These are phyloP conservation scores for Mesoclemmys tuberculata DNA, from an alignment of 2,113 vertebrate genomes.

Conservation along the genomic window DNA sequence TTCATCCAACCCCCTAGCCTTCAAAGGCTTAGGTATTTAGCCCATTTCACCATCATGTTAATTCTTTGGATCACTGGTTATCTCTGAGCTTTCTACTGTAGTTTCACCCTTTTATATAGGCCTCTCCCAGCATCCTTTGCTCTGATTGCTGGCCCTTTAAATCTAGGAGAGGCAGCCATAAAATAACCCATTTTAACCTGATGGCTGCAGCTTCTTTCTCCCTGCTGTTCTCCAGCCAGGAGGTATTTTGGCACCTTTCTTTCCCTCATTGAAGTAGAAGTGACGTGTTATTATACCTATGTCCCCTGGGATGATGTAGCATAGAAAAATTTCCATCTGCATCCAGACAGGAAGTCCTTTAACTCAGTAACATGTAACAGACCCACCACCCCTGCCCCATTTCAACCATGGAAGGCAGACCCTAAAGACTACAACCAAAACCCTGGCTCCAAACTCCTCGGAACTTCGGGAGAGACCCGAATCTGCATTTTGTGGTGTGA, in stretches of 20 bases:
- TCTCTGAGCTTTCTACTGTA: not conserved
- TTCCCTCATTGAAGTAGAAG: not conserved
- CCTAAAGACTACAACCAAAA: not conserved
- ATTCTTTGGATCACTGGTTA: not conserved
- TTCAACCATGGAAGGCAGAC: not conserved
- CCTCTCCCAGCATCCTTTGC: not conserved
- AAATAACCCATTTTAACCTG: rapidly evolving
- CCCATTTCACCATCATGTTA: not conserved
- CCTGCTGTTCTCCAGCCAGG: not conserved
- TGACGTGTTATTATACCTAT: not conserved
- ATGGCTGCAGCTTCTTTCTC: not conserved
- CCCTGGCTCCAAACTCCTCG: not conserved
- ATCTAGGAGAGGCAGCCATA: not conserved
- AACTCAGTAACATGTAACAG: not conserved
- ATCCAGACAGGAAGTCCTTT: not conserved
- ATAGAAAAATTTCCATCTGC: not conserved
- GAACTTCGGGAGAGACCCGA: not conserved
- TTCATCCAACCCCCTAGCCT: rapidly evolving
- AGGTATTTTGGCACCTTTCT: not conserved
- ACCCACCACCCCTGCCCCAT: not conserved
- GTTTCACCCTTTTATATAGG: rapidly evolving
- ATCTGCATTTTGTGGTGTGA: not conserved
- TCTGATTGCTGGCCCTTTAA: rapidly evolving
- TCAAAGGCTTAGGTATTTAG: not conserved
- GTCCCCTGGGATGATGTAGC: not conserved